A percentile compares a stretch with the other conserved stretches of the same genome.
These are phyloP conservation scores for Chiloscyllium plagiosum DNA, from an alignment of 2,113 vertebrate species.

Conservation along the genomic window DNA sequence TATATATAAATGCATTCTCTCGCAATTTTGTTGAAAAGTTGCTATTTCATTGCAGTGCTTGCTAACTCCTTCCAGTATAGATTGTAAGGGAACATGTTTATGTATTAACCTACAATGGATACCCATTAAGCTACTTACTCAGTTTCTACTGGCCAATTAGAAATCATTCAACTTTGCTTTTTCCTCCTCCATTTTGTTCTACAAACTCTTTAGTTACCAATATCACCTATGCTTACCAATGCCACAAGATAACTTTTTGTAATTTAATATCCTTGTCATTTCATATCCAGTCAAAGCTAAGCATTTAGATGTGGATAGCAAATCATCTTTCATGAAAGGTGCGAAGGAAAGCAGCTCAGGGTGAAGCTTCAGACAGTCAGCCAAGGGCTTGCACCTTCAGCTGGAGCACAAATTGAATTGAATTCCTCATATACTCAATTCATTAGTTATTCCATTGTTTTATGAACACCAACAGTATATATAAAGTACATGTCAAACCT, in stretches of 20 bases:
- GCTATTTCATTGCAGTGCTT: background rate
- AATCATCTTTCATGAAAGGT: background rate
- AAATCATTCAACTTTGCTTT: background rate
- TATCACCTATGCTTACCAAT: background rate
- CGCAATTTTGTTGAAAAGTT: background rate
- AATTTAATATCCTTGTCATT: background rate
- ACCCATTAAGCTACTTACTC: background rate
- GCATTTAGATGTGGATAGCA: background rate
- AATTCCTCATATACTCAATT: background rate
- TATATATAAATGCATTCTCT: too few relatives aligned
- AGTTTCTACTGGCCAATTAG: background rate
- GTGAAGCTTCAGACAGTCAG: background rate
- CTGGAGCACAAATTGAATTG: background rate
- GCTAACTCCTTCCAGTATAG: background rate
- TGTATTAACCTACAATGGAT: background rate
- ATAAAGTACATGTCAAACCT: background rate
- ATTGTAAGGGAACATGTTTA: background rate
- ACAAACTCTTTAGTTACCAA: background rate
- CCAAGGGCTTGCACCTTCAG: background rate
- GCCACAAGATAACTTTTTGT: background rate
- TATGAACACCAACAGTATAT: background rate
- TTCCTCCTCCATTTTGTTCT: background rate
- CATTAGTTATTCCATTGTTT: background rate
- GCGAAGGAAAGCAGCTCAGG: background rate
- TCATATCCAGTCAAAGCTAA: background rate